Percentiles rank a stretch among this genome's conserved stretches.
phyloP scores from a whole-genome alignment of 2,888 invertebrate genomes.

The Troides aeacus region DNA sequence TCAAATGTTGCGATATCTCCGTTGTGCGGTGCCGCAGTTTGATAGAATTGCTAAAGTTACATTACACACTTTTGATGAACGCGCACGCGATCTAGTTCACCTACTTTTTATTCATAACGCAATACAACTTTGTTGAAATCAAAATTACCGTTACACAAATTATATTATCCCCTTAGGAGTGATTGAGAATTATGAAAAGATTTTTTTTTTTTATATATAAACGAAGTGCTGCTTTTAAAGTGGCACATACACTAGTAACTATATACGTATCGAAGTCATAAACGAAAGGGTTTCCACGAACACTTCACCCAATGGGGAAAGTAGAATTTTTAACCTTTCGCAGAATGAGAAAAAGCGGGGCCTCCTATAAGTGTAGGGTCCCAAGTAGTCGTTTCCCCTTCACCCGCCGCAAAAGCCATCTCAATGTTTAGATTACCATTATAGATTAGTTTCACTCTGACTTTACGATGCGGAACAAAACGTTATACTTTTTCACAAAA shows the following conservation, averaged over 20 bases:
- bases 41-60: slow-evolving; percentile 40
- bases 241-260: neutral
- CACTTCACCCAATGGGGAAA: slow-evolving; percentile 21
- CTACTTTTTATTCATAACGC: slow-evolving; percentile 34
- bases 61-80: slow-evolving; percentile 40
- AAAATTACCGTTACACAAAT: slow-evolving; percentile 19
- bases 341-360: slow-evolving; percentile 27
- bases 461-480: slow-evolving; percentile 5
- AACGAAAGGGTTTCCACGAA: slow-evolving; percentile 25
- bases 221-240: neutral
- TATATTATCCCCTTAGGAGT: slow-evolving; percentile 7
- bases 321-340: slow-evolving; percentile 28
- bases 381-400: slow-evolving; percentile 26
- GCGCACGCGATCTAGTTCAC: slow-evolving; percentile 37
- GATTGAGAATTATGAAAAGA: neutral
- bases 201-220: too few relatives aligned
- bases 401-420: slow-evolving; percentile 23
- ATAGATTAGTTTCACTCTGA: slow-evolving; percentile 22
- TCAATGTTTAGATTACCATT: slow-evolving; percentile 29
- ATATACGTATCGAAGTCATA: slow-evolving; percentile 16
- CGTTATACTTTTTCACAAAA: too few relatives aligned
- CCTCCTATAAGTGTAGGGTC: slow-evolving; percentile 22
- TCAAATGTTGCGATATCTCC: slow-evolving; percentile 39
- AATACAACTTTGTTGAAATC: slow-evolving; percentile 31
- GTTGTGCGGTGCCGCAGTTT: slow-evolving; percentile 39